These are phyloP conservation scores for Meteorus cinctellus DNA, from an alignment of 2,888 invertebrate genomes.

Conservation along the genomic window DNA sequence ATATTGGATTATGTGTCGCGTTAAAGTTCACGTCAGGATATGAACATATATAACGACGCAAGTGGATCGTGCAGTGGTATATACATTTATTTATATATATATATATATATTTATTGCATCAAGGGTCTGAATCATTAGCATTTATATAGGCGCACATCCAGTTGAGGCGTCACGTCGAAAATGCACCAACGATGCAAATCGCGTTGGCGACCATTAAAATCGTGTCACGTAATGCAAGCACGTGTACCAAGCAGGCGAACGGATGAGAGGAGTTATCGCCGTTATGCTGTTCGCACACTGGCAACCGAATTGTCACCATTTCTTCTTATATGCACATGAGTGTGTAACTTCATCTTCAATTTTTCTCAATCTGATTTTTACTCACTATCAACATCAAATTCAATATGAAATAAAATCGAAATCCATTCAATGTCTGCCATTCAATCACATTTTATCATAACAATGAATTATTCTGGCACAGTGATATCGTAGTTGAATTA, in stretches of 20 bases:
- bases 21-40: not conserved
- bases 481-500: too few species aligned
- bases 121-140: conserved; percentile 56
- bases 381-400: not conserved
- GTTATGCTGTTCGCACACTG: conserved; percentile 14
- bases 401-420: too few species aligned
- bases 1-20: not conserved
- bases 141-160: conserved; percentile 56
- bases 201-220: conserved; percentile 55
- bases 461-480: too few species aligned
- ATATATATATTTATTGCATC: conserved; percentile 24
- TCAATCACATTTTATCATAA: too few species aligned
- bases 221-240: conserved; percentile 57
- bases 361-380: not conserved
- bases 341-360: conserved; percentile 8
- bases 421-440: too few species aligned
- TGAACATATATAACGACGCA: conserved; percentile 37
- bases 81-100: not conserved
- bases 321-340: not conserved
- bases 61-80: conserved; percentile 47
- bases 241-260: conserved; percentile 44
- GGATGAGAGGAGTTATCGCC: conserved; percentile 42
- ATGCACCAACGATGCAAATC: conserved; percentile 58
- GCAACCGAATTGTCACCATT: not conserved
- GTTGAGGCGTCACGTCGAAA: conserved; percentile 56